Evolutionary conservation across 2,113 vertebrate genomes (phyloP), one percentile per base, ranked within the genome.

Genomic region (Ovis canadensis): DNA sequence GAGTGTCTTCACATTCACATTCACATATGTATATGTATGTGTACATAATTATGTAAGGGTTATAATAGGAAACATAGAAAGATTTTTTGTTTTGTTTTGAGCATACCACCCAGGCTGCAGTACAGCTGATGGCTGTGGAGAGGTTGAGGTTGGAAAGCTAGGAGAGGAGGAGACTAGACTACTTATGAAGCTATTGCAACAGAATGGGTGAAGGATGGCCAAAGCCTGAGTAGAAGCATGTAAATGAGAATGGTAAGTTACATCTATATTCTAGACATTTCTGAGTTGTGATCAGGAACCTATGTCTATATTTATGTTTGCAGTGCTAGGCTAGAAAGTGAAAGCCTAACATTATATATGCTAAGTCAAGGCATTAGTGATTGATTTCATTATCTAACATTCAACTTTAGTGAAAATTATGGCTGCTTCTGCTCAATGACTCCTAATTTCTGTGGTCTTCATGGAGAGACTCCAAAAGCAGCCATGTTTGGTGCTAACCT

Each of bases 401-500:
- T 90, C 19, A n/a, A 6, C 33, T 82, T 82, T 43, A 57, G 15
- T 48, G n/a, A 50, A 88, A 52, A 3, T 33, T 77, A 87, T 14
- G 50, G 57, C 52, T 95, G 67, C 1, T 87, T 91, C n/a, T 90
- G 10, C 48, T 23, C 14, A 33, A 27, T 55, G 25, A 92, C n/a
- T 50, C 74, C 81, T 4, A 21, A 27, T 48, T 64, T 90, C 21
- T 88, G 45, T 83, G 60, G 82, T 85, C 33, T 91, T 95, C 40
- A 64, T 10, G 90, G 85, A 86, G 4, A 77, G 19, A 62, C 33
- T 81, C 40, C 52, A 8, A 88, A 96, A 50, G 64, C 36, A 36
- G 31, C 17, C 59, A 97, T 96, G 96, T 90, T 29, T 6, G 31
- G 12, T 64, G 8, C 31, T 71, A 98, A 97, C 40, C 23, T 94